Evolutionary conservation across 2,797 vertebrate genomes (phyloP), one percentile per base, ranked within the genome.

Genomic region (Sebastolobus alascanus): DNA sequence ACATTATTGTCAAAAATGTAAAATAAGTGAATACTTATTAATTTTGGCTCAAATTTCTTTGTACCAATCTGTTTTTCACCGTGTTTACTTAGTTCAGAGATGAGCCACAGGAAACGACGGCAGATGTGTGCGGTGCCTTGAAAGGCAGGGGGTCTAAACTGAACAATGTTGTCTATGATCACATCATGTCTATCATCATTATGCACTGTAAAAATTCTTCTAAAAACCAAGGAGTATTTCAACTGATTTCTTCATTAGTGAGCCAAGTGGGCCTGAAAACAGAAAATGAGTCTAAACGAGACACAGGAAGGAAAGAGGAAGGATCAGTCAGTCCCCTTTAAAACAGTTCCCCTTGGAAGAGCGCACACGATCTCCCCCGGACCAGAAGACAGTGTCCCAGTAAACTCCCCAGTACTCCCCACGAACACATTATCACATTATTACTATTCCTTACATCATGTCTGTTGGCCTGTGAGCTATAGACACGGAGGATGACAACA

Each of bases 361-460:
- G 67, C 4, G 12, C 38, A 75, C 65, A 76, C 27, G 7, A 76
- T 83, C 69, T 83, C 80, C 84, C 71, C 54, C 25, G 22, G 85
- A 89, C 88, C 84, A 89, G 79, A 78, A 81, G 83, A 88, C 81
- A 43, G 80, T 50, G 90, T 89, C 89, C 92, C 89, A 93, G 87
- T 88, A 93, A 90, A 93, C 88, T 87, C 82, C 82, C 75, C 77
- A 50, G 77, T 79, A 68, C 81, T 83, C 82, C 77, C 65, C 79
- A 88, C 77, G 72, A 89, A 84, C 84, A 93, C 87, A 89, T 87
- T 58, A 88, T 77, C 78, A 80, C 88, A 86, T 84, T 86, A 87
- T 95, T 95, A 93, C 94, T 40, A 31, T 87, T 86, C 91, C 90
- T 96, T 96, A 95, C 95, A 96, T 95, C 94, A 95, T 94, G 90